A percentile compares a stretch with the other conserved stretches of the same genome.
Conservation (phyloP, 1,140 invertebrate species). For the Pseudomyrmex dendroicus region DNA sequence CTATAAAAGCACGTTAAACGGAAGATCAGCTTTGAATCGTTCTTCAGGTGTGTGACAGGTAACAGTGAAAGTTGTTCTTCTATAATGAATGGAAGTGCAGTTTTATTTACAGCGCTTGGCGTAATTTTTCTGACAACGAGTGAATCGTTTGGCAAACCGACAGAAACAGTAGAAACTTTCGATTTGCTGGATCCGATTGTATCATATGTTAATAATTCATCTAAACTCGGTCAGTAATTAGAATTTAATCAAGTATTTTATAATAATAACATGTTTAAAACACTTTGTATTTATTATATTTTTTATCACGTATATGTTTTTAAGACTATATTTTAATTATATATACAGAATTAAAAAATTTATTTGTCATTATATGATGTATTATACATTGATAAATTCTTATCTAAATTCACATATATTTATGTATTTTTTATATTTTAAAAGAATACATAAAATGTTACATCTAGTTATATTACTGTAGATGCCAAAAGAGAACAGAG, state of each 20-base stretch:
- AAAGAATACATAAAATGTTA: neutral
- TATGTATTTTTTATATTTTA: too few species aligned
- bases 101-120: constrained; percentile 4
- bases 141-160: constrained; percentile 31
- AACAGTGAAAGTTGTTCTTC: constrained; percentile 24
- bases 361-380: too few species aligned
- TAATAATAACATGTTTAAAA: neutral
- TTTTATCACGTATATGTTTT: too few species aligned
- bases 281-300: too few species aligned
- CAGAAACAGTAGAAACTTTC: neutral
- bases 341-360: too few species aligned
- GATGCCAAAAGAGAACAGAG: constrained; percentile 56
- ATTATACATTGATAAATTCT: too few species aligned
- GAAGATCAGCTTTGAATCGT: constrained; percentile 21
- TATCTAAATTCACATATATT: too few species aligned
- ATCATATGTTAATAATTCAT: neutral
- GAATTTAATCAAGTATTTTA: neutral
- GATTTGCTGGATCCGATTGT: constrained; percentile 15
- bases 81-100: constrained; percentile 11
- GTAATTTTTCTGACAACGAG: constrained; percentile 8
- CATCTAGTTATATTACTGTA: constrained; percentile 6
- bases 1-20: constrained; percentile 66
- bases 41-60: constrained; percentile 7
- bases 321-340: too few species aligned
- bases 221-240: constrained; percentile 53